Evolutionary conservation across 1,140 invertebrate genomes (phyloP), one percentile per base, ranked within the genome.

Genomic region (Amyelois transitella): DNA sequence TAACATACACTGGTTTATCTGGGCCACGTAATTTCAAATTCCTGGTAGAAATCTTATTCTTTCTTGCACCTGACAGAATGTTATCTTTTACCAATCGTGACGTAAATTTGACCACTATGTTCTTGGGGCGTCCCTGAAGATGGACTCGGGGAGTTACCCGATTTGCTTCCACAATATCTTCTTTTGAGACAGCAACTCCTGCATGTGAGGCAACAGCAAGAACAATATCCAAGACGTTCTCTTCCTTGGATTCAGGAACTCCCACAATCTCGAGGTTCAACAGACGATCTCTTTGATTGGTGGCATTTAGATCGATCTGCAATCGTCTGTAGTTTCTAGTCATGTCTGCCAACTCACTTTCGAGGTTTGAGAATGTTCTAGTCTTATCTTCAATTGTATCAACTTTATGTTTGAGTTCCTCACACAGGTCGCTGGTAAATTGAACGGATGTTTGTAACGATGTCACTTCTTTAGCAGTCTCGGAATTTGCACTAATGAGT

Each of bases 191-290:
- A 2, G 10, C 24, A 2, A 56, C 43, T n/a, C 53, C 53, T 3
- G 51, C 53, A 38, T 53, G 8, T 1, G 18, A 28, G n/a, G 53
- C 44, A 4, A 63, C 43, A 12, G 47, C 24, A 3, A 24, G 1
- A 10, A 63, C 22, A 18, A 55, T 49, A 18, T 45, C 45, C 3
- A 5, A 22, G 18, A 56, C 21, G 14, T 56, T 38, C 53, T 63
- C 61, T 28, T 48, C 32, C 8, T 20, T 52, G 4, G 6, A 6
- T 38, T 63, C 60, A 1, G 55, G 51, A 8, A 63, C 19, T 18
- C 60, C 60, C 5, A 55, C 28, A n/a, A 63, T 58, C 24, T 63
- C 60, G 24, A 56, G 18, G 17, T 56, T 56, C 38, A 44, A 7
- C 2, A 44, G 18, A 2, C 55, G 18, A 3, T 56, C 48, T 17